A percentile compares a stretch with the other conserved stretches of the same genome.
phyloP scores from a whole-genome alignment of 2,113 vertebrate species.

The Calonectris borealis region DNA sequence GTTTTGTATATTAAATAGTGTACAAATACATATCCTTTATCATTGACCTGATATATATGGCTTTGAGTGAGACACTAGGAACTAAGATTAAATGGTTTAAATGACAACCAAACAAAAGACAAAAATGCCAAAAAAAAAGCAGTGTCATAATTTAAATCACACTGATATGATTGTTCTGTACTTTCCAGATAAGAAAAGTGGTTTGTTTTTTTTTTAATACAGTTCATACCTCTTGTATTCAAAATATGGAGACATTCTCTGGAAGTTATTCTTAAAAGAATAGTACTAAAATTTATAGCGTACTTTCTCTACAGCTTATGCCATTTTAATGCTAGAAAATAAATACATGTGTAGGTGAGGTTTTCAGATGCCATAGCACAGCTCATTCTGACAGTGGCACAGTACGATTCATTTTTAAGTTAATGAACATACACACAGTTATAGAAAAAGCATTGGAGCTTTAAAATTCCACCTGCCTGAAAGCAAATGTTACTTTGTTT shows the following conservation, averaged over 20 bases:
- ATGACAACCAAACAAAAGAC: background rate
- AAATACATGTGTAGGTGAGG: background rate
- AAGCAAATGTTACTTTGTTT: background rate
- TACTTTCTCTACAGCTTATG: background rate
- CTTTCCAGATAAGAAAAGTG: background rate
- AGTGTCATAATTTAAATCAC: background rate
- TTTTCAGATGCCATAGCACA: background rate
- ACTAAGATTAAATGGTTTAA: background rate
- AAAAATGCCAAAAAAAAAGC: background rate
- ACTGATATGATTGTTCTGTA: background rate
- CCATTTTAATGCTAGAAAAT: background rate
- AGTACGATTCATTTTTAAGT: background rate
- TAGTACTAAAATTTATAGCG: background rate
- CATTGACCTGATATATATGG: background rate
- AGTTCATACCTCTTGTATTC: background rate
- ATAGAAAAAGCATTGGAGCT: background rate
- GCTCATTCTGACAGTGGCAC: background rate
- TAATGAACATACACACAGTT: background rate
- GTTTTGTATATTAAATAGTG: background rate
- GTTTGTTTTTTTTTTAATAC: background rate
- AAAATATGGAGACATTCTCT: background rate
- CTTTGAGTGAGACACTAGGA: background rate
- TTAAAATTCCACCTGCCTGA: background rate
- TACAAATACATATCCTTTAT: background rate
- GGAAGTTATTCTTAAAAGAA: background rate